Conservation (phyloP, 2,888 invertebrate species). For the Homarus gammarus region DNA sequence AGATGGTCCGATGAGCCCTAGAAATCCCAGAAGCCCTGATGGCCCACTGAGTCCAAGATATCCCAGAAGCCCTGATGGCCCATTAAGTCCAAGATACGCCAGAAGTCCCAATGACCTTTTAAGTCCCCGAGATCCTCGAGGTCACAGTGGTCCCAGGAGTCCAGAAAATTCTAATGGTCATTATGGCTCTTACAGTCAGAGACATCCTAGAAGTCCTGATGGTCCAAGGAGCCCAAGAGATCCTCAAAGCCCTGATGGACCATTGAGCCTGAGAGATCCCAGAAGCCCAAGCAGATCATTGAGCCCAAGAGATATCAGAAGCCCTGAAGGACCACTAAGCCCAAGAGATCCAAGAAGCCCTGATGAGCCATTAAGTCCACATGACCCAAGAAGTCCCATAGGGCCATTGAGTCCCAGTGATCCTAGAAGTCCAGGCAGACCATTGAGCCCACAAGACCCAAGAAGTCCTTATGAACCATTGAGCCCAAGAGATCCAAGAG, state of each 20-base stretch:
- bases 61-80: conserved; percentile 21
- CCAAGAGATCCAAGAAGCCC: conserved; percentile 13
- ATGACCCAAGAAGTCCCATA: conserved; percentile 17
- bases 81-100: neutral
- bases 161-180: neutral
- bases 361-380: neutral
- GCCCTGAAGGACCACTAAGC: neutral
- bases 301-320: neutral
- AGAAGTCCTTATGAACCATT: neutral
- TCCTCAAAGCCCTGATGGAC: neutral
- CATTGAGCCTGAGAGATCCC: neutral
- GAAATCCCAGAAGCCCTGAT: conserved; percentile 11
- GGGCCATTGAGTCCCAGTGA: conserved; percentile 34
- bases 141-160: conserved; percentile 2
- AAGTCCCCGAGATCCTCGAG: neutral
- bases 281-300: neutral
- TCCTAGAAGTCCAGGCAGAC: conserved; percentile 3
- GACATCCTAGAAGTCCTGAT: neutral
- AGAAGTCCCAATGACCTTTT: neutral
- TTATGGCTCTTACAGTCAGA: conserved; percentile 12
- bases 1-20: conserved; percentile 2
- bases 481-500: neutral
- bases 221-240: neutral
- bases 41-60: conserved; percentile 13
- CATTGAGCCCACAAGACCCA: conserved; percentile 14